Base-by-base conservation (phyloP, 2,888 invertebrate genomes). In the Scaptomyza cyrtandrae region DNA sequence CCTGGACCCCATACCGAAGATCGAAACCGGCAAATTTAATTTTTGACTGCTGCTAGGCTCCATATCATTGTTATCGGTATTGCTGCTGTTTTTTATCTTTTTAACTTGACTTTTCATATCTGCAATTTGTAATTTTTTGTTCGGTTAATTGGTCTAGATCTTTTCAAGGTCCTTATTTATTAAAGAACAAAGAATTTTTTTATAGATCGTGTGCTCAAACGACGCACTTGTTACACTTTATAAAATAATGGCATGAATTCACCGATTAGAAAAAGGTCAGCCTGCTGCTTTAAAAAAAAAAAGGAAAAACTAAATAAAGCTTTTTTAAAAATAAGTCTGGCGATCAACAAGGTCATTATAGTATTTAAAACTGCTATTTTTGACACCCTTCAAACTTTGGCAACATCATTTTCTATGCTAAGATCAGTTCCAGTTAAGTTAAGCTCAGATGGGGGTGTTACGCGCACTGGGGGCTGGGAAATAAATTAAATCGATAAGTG, bases 71-170 rank as follows among this genome's bases (percentile, higher is more conserved):
- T 1, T 33, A 13, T 11, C 27, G 3, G 24, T 63, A 13, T 53
- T 19, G 19, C 45, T 58, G 49, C 50, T 44, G 31, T 31, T 54
- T 0, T 63, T 76, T 7, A 45, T 43, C 2, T 44, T 63, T 37
- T 50, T 64, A 5, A 33, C n/a, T 11, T 37, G 39, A 27, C 16
- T 58, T 58, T 52, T 73, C 71, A 73, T 69, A 7, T 27, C 35
- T 41, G 16, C 9, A 66, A 56, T 48, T 72, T 68, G 0, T 44
- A 69, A 69, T 75, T 69, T 75, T 1, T 39, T 13, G 1, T n/a
- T 48, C 24, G 24, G 6, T 19, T 6, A n/a, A 19, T 1, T 13
- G 45, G 7, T 10, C 54, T 24, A 39, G 50, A 75, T 39, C 7
- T 19, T 7, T 9, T 41, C 39, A n/a, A 16, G 13, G 13, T 11